Base-by-base conservation (phyloP, 2,888 invertebrate genomes). In the Xylocampa areola region DNA sequence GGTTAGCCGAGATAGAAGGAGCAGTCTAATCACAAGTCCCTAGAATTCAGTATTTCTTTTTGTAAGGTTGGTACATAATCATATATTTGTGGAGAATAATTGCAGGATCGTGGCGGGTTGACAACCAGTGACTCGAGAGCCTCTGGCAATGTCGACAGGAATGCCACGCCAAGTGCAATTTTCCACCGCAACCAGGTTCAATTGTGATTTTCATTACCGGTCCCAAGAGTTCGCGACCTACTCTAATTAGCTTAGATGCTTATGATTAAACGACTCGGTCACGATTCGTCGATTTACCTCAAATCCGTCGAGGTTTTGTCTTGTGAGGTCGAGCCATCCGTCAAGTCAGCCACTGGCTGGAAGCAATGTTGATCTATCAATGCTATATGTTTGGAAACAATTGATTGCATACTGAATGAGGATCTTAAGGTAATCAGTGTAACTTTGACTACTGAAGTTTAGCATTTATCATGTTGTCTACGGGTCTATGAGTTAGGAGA, bases 191-290 rank as follows among this genome's bases (percentile, higher is more conserved):
- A 89, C 86, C 85, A 87, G 86, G 86, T 89, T 89, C 88, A 87
- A 88, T 90, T 89, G 90, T 89, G 84, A 92, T 90, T 93, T 93
- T 92, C 91, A 91, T 92, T 92, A 92, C 87, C 76, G 86, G 85
- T 89, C 89, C 81, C 87, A 83, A 76, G 82, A 90, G 90, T 90
- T 91, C 89, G 87, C 89, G 89, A 91, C 90, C 91, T 89, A 91
- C 86, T 92, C 90, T 93, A 93, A 94, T 94, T 94, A 92, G 86
- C 89, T 86, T 84, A 85, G 90, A 91, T 91, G 87, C 88, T 93
- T 92, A 91, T 92, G 88, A 93, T 92, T 90, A 91, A 92, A 92
- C 87, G 86, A 86, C 84, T 80, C 78, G 81, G 89, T 92, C 93
- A 94, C 92, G 93, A 92, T 80, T 88, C 77, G 77, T 84, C 92